Percentiles rank a stretch among this genome's conserved stretches.
phyloP scores from a whole-genome alignment of 1,140 invertebrate species.

The Drosophila teissieri region DNA sequence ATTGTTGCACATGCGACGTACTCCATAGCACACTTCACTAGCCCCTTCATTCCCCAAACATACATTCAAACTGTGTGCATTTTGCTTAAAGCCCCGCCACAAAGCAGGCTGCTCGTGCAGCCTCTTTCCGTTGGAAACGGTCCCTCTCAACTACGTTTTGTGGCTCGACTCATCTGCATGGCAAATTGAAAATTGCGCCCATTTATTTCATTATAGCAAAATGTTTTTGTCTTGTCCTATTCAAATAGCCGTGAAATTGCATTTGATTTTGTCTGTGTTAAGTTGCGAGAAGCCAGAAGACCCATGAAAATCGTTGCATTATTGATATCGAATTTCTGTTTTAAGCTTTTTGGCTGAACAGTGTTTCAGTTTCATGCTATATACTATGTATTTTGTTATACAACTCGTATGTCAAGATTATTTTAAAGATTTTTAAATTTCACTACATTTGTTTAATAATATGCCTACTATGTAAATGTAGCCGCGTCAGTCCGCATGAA shows the following conservation, averaged over 20 bases:
- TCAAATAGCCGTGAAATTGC: slow-evolving; percentile 80
- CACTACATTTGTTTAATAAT: too few species aligned
- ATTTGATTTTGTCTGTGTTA: slow-evolving; percentile 64
- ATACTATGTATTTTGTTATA: not conserved
- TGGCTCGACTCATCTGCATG: slow-evolving; percentile 77
- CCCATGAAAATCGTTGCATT: slow-evolving; percentile 10
- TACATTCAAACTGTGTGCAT: slow-evolving; percentile 38
- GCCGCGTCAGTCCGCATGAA: too few species aligned
- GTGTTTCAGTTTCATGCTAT: not conserved
- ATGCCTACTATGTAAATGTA: too few species aligned
- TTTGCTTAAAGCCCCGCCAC: slow-evolving; percentile 47
- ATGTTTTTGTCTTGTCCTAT: slow-evolving; percentile 40
- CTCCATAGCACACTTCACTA: slow-evolving; percentile 30
- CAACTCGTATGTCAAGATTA: not conserved
- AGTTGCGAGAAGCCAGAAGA: slow-evolving; percentile 4
- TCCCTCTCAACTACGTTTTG: slow-evolving; percentile 48
- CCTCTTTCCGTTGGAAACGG: slow-evolving; percentile 1
- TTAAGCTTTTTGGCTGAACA: slow-evolving; percentile 6
- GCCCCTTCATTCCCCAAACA: not conserved
- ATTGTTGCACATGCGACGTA: slow-evolving; percentile 69
- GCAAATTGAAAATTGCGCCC: slow-evolving; percentile 78
- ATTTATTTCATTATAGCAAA: slow-evolving; percentile 74
- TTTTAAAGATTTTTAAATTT: too few species aligned
- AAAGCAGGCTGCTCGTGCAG: slow-evolving; percentile 33
- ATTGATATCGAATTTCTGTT: slow-evolving; percentile 6